phyloP scores from a whole-genome alignment of 2,888 invertebrate species.

The Synergus umbraculus region DNA sequence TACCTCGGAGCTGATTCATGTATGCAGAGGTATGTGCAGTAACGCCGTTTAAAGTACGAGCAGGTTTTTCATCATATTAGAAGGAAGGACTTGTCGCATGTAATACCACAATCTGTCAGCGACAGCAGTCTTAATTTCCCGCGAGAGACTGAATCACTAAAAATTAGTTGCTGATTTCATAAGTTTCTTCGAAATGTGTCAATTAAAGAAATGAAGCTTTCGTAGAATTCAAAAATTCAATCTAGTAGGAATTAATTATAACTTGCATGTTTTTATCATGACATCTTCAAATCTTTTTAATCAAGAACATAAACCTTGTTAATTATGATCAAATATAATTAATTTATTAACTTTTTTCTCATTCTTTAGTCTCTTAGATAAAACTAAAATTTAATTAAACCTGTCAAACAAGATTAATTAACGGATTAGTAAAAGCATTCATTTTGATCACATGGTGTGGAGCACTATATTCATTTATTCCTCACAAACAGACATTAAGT shows the following conservation, averaged over 20 bases:
- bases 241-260: background rate
- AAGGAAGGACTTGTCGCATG: background rate
- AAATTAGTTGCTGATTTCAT: background rate
- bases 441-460: slow-evolving; percentile 1
- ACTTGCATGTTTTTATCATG: background rate
- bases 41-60: slow-evolving; percentile 31
- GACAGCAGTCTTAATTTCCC: slow-evolving; percentile 13
- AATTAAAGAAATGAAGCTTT: background rate
- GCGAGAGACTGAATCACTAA: background rate
- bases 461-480: background rate
- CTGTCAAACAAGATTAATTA: background rate
- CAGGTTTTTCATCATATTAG: slow-evolving; percentile 34
- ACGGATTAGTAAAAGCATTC: background rate
- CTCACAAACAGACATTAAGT: background rate
- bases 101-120: slow-evolving; percentile 6
- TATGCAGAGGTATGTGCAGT: slow-evolving; percentile 37
- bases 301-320: too few relatives aligned
- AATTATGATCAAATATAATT: too few relatives aligned
- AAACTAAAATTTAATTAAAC: background rate
- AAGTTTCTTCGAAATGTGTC: background rate
- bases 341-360: background rate
- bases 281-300: too few relatives aligned
- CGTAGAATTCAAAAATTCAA: background rate
- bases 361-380: background rate
- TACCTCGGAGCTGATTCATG: slow-evolving; percentile 26